phyloP scores from a whole-genome alignment of 1,140 invertebrate genomes.

The Pseudoatta argentina region DNA sequence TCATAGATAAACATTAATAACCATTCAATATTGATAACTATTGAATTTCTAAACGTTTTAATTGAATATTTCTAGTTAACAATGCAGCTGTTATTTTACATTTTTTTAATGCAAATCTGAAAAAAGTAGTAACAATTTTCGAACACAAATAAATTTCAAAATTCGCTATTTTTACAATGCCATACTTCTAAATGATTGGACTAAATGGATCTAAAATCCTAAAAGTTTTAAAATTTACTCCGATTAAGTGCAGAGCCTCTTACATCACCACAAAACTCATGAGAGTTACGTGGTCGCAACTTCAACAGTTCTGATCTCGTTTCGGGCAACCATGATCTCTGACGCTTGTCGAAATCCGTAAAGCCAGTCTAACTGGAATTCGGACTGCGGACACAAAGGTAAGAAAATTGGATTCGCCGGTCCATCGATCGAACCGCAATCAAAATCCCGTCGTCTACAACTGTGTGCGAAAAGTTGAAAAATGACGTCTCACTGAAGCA shows the following conservation, averaged over 20 bases:
- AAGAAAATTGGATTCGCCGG: constrained; percentile 59
- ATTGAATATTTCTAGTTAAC: background rate
- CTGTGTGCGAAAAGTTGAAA: constrained; percentile 28
- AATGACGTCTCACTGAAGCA: background rate
- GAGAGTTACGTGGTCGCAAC: constrained; percentile 51
- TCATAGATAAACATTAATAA: background rate
- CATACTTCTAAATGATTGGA: background rate
- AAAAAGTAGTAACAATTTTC: background rate
- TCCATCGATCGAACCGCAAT: constrained; percentile 43
- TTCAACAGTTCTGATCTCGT: constrained; percentile 39
- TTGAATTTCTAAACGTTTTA: background rate
- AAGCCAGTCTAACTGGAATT: constrained; percentile 60
- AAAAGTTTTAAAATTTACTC: constrained; percentile 35
- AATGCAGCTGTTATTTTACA: background rate
- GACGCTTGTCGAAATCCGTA: constrained; percentile 62
- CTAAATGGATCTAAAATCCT: constrained; percentile 5
- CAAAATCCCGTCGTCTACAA: constrained; percentile 8
- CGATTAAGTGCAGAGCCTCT: constrained; percentile 23
- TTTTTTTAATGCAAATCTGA: too few relatives aligned
- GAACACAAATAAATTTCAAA: background rate
- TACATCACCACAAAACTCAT: constrained; percentile 42
- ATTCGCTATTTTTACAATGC: background rate
- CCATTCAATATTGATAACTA: background rate
- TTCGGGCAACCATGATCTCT: constrained; percentile 56
- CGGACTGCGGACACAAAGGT: constrained; percentile 41